phyloP scores from a whole-genome alignment of 2,797 vertebrate species.

The Siniperca undulata region DNA sequence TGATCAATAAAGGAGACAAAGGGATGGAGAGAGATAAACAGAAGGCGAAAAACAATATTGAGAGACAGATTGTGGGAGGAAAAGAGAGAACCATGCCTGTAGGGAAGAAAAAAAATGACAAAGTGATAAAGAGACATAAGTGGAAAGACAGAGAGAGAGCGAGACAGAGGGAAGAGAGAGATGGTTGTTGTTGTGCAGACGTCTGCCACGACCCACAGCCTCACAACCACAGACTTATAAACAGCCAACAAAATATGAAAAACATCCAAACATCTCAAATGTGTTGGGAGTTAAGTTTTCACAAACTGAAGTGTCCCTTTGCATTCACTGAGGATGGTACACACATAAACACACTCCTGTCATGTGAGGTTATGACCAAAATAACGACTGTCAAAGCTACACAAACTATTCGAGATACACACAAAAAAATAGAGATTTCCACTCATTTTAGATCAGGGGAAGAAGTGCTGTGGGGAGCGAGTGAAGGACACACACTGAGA shows the following conservation, averaged over 20 bases:
- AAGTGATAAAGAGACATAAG: conserved; percentile 23
- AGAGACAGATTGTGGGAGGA: conserved; percentile 27
- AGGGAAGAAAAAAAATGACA: background rate
- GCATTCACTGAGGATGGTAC: conserved; percentile 22
- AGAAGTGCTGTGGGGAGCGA: background rate
- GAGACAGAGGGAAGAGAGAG: conserved; percentile 21
- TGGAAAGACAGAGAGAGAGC: conserved; percentile 13
- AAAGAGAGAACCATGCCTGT: background rate
- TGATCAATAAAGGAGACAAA: conserved; percentile 46
- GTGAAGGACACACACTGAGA: background rate
- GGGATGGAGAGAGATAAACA: conserved; percentile 31
- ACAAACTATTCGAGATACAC: conserved; percentile 6
- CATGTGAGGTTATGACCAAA: conserved; percentile 44
- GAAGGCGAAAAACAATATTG: conserved; percentile 7
- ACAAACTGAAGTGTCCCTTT: conserved; percentile 27
- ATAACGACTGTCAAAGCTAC: conserved; percentile 48
- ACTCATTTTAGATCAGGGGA: conserved; percentile 16
- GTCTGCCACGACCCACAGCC: conserved; percentile 51
- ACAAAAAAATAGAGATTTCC: background rate
- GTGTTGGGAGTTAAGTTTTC: conserved; percentile 42
- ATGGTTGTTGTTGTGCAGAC: conserved; percentile 51
- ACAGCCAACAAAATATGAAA: conserved; percentile 68
- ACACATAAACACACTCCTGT: conserved; percentile 33
- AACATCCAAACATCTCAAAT: conserved; percentile 60
- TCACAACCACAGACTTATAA: conserved; percentile 64